phyloP scores from a whole-genome alignment of 2,888 invertebrate species.

The Synanthedon myopaeformis region DNA sequence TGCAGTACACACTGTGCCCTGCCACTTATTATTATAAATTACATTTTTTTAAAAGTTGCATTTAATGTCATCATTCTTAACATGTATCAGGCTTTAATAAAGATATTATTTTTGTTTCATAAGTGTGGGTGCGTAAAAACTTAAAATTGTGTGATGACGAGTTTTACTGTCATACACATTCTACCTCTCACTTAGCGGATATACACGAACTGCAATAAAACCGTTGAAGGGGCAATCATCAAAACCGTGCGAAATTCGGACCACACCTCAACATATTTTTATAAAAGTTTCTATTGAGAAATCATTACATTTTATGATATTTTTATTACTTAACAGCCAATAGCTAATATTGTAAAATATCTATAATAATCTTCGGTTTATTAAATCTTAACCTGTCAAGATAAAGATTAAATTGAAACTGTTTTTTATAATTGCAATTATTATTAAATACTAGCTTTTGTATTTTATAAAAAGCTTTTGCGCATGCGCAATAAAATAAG shows the following conservation, averaged over 20 bases:
- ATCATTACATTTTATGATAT: background rate
- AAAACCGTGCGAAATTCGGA: constrained; percentile 40
- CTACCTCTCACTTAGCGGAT: constrained; percentile 49
- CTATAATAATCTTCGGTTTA: background rate
- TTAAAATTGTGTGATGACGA: background rate
- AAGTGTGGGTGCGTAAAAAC: background rate
- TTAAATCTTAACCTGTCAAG: too few relatives aligned
- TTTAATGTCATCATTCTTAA: too few relatives aligned
- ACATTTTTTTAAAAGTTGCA: too few relatives aligned
- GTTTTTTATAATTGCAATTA: too few relatives aligned
- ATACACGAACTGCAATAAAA: constrained; percentile 40
- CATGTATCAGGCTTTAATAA: too few relatives aligned
- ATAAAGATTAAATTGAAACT: too few relatives aligned
- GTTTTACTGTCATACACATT: constrained; percentile 33
- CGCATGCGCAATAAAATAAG: too few relatives aligned
- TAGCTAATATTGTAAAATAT: background rate
- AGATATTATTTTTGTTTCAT: too few relatives aligned
- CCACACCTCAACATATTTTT: constrained; percentile 28
- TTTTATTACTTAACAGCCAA: background rate
- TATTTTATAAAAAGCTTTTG: too few relatives aligned
- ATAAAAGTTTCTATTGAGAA: background rate
- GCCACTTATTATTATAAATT: too few relatives aligned
- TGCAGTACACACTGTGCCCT: too few relatives aligned
- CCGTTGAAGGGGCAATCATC: constrained; percentile 32
- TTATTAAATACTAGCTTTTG: too few relatives aligned